phyloP scores from a whole-genome alignment of 30 jellyfish, hydroid and myxozoan genomes.

The Nemopilema nomurai region DNA sequence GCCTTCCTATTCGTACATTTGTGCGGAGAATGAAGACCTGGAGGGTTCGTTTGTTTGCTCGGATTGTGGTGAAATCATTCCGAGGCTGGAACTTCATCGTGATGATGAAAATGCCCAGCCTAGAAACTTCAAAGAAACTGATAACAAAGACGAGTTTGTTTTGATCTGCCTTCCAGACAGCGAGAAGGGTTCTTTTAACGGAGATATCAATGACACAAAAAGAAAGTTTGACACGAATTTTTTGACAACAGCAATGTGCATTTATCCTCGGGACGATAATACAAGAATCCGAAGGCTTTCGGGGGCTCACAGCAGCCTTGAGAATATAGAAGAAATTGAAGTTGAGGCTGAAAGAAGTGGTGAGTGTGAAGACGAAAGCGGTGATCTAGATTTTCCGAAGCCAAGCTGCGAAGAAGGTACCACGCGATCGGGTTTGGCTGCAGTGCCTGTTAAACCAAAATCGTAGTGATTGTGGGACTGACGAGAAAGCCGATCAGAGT shows the following conservation, averaged over 20 bases:
- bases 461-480: not conserved
- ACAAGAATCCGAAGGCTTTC: constrained; percentile 20
- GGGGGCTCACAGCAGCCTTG: constrained; percentile 20
- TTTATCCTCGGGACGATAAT: constrained; percentile 14
- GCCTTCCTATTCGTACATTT: constrained; percentile 46
- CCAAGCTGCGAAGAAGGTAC: not conserved
- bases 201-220: not conserved
- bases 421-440: not conserved
- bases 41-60: constrained; percentile 66
- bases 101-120: constrained; percentile 6
- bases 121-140: not conserved
- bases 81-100: constrained; percentile 14
- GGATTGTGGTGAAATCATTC: constrained; percentile 60
- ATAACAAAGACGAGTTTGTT: constrained; percentile 44
- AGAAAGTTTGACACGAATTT: not conserved
- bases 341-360: constrained; percentile 1
- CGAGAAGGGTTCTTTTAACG: not conserved
- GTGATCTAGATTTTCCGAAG: not conserved
- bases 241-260: not conserved
- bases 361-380: constrained; percentile 1
- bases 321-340: constrained; percentile 17
- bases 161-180: constrained; percentile 30
- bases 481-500: not conserved
- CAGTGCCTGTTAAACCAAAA: not conserved
- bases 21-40: constrained; percentile 61